Base-by-base conservation (phyloP, 2,113 vertebrate species). In the Eubucco bourcierii region DNA sequence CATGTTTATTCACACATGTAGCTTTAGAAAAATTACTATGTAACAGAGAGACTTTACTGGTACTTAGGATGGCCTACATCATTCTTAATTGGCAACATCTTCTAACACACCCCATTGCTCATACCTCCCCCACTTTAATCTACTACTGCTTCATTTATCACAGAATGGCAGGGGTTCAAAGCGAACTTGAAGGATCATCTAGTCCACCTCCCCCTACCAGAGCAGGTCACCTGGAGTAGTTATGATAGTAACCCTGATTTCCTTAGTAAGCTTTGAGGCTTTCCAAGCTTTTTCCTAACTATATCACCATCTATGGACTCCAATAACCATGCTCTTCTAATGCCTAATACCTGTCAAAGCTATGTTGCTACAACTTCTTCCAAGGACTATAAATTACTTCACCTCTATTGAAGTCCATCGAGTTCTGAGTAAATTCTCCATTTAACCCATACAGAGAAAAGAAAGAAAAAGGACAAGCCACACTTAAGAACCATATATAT, bases 1-100 rank as follows among this genome's bases (percentile, higher is more conserved):
- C 0, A 0, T 20, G 25, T 80, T 58, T 27, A 74, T 37, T 3
- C 16, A 80, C 50, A n/a, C 0, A 0, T 20, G 25, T 80, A 55
- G n/a, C 21, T 84, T 88, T n/a, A n/a, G n/a, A n/a, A n/a, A n/a
- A n/a, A n/a, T n/a, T n/a, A n/a, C n/a, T n/a, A 15, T 6, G 1
- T 3, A 66, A 65, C 15, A 47, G 27, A 10, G 58, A 80, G 24
- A 46, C 72, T 84, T 70, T 60, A 33, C 41, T 34, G 24, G 19
- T 65, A 87, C 25, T 56, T 24, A 41, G 33, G 37, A 76, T 34
- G 19, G 29, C 46, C 29, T 58, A 7, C 24, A 77, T 6, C 56
- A 66, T 47, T 76, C 72, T 80, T 34, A 44, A 60, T 1, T 37
- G 25, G 27, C 25, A 84, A n/a, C 8, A 31, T 33, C n/a, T 41